Conservation (phyloP, 2,113 vertebrate genomes). For the Aspiorhynchus laticeps region DNA sequence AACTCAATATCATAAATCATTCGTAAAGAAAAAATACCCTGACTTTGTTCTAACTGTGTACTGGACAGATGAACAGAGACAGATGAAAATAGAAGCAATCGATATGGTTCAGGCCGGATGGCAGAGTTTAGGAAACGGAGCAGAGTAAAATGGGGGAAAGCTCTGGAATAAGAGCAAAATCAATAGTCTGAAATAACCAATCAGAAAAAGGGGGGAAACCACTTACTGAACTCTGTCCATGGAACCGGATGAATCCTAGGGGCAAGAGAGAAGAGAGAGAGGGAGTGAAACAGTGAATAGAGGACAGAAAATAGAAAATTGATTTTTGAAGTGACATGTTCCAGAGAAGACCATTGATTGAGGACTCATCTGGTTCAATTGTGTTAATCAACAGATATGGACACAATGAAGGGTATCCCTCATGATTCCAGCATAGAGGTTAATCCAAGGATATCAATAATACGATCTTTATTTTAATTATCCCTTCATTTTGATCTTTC, state of each 20-base stretch:
- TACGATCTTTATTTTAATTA: background rate
- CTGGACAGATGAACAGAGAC: conserved; percentile 6
- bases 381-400: conserved; percentile 25
- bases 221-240: conserved; percentile 72
- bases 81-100: conserved; percentile 12
- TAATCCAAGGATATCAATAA: background rate
- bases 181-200: conserved; percentile 40
- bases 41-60: background rate
- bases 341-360: conserved; percentile 43
- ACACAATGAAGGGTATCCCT: background rate
- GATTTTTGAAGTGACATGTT: conserved; percentile 42
- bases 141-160: conserved; percentile 22
- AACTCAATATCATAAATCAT: conserved; percentile 8
- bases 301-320: conserved; percentile 49
- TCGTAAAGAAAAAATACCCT: background rate
- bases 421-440: background rate
- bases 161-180: conserved; percentile 35
- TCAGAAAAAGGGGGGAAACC: conserved; percentile 16
- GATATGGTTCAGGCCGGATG: conserved; percentile 1
- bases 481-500: background rate
- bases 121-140: conserved; percentile 22
- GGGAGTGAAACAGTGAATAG: conserved; percentile 41
- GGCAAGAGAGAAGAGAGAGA: background rate
- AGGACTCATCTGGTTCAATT: conserved; percentile 20
- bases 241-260: conserved; percentile 64